These are phyloP conservation scores for Oscheius sp. DNA, from an alignment of 2,888 invertebrate genomes.

Conservation along the genomic window DNA sequence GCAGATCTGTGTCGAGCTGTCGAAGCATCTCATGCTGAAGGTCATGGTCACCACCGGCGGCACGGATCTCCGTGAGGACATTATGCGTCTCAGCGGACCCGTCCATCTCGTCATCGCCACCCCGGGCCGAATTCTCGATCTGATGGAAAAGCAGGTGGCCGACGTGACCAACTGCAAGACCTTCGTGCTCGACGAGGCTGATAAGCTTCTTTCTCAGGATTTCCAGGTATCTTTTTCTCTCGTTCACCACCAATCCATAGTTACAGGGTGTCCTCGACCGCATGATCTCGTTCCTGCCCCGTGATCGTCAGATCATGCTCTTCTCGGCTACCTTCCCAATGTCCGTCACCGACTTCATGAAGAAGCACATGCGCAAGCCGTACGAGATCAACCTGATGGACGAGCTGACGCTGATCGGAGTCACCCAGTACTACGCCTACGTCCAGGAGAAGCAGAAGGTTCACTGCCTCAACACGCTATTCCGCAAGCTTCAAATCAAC, in stretches of 20 bases:
- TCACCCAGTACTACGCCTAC: constrained; percentile 99
- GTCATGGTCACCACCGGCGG: constrained; percentile 99
- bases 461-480: constrained; percentile 98
- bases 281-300: constrained; percentile 91
- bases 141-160: constrained; percentile 96
- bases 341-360: constrained; percentile 98
- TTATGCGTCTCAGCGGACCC: constrained; percentile 98
- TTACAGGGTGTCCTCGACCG: constrained; percentile 90
- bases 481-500: constrained; percentile 97
- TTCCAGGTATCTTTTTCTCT: constrained; percentile 80
- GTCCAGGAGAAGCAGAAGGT: constrained; percentile 99
- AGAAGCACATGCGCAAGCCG: constrained; percentile 91
- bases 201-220: constrained; percentile 97
- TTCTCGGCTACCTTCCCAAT: constrained; percentile 99
- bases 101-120: constrained; percentile 96
- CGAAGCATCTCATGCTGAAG: constrained; percentile 95
- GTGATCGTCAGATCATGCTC: constrained; percentile 94
- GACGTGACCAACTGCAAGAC: constrained; percentile 95
- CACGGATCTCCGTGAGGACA: constrained; percentile 91
- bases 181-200: constrained; percentile 97
- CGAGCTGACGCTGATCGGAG: constrained; percentile 94
- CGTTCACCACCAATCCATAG: not conserved
- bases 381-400: constrained; percentile 99
- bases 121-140: constrained; percentile 97
- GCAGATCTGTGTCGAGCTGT: constrained; percentile 98